Evolutionary conservation across 2,113 vertebrate species (phyloP).

Genomic region (Dasyprocta punctata): DNA sequence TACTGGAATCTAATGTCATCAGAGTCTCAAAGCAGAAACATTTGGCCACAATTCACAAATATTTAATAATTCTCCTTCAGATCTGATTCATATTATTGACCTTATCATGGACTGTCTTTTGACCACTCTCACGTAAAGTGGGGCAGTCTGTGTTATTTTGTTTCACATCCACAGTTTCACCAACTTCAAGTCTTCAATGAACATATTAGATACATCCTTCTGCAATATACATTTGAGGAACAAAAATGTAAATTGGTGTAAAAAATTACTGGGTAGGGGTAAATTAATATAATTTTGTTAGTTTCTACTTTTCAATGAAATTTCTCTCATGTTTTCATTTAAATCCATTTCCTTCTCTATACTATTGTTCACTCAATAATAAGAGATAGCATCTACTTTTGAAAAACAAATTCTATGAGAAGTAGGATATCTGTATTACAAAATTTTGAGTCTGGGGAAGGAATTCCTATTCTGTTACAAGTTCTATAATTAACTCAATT

Average conservation of each 20-base stretch:
- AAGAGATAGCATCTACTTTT: not conserved
- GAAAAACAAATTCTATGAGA: not conserved
- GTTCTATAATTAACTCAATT: not conserved
- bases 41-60: not conserved
- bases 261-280: not conserved
- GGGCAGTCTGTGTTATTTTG: not conserved
- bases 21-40: not conserved
- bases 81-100: not conserved
- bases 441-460: conserved; percentile 18
- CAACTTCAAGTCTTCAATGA: not conserved
- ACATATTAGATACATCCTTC: not conserved
- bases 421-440: not conserved
- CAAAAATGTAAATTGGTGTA: not conserved
- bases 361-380: not conserved
- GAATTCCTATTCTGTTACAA: not conserved
- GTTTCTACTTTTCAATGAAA: not conserved
- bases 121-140: not conserved
- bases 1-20: not conserved
- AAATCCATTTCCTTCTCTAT: not conserved
- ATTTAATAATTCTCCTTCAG: not conserved
- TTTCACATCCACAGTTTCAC: conserved; percentile 5
- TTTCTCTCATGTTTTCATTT: not conserved
- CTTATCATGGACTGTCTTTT: not conserved
- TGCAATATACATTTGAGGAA: not conserved
- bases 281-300: not conserved